Evolutionary conservation across 2,113 vertebrate species (phyloP).

Genomic region (Coptodon rendalli): DNA sequence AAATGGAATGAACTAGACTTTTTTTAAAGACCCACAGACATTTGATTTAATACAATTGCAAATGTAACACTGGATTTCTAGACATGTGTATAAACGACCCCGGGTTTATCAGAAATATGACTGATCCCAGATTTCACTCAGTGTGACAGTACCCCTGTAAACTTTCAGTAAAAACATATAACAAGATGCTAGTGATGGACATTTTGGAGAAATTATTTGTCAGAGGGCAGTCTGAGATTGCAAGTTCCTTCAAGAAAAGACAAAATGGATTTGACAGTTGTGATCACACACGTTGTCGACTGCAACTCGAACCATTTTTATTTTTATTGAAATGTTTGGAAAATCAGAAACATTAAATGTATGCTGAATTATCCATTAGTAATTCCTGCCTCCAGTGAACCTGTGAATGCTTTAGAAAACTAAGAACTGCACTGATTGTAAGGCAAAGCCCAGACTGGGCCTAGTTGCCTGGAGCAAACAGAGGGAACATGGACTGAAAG

Average conservation of each 20-base stretch:
- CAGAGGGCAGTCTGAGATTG: not conserved
- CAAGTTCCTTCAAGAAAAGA: too few species aligned
- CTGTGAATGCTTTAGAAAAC: not conserved
- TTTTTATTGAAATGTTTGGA: not conserved
- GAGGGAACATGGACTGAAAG: not conserved
- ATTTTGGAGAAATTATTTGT: not conserved
- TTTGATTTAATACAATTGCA: not conserved
- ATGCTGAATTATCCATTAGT: not conserved
- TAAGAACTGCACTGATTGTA: not conserved
- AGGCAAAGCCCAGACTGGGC: not conserved
- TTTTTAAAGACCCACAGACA: not conserved
- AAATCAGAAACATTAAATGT: not conserved
- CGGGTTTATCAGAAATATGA: fast-evolving
- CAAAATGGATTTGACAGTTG: not conserved
- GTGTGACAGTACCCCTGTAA: not conserved
- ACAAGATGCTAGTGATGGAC: not conserved
- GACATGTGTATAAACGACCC: not conserved
- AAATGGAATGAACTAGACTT: not conserved
- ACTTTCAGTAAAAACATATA: not conserved
- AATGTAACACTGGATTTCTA: not conserved
- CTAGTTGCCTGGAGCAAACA: not conserved
- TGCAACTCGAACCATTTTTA: fast-evolving
- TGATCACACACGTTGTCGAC: fast-evolving
- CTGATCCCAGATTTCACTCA: not conserved
- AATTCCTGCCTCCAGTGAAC: not conserved